Conservation (phyloP, 2,113 vertebrate species). For the Trochalopteron elliotii region DNA sequence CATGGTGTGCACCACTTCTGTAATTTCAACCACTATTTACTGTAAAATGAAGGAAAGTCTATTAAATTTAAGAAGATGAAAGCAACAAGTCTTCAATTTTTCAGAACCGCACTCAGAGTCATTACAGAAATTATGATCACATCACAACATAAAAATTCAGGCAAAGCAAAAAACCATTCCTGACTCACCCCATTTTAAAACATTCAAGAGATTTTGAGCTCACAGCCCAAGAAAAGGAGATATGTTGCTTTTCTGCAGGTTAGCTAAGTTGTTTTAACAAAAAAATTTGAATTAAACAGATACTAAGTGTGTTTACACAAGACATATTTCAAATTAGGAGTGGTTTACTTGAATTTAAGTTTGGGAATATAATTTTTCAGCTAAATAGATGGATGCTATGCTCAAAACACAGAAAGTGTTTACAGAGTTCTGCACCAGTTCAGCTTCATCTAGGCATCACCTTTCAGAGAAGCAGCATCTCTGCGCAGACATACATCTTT, state of each 20-base stretch:
- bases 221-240: not conserved
- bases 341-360: not conserved
- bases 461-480: not conserved
- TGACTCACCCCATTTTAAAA: not conserved
- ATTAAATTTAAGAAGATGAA: not conserved
- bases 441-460: not conserved
- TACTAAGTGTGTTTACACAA: not conserved
- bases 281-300: not conserved
- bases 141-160: not conserved
- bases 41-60: not conserved
- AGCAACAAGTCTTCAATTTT: not conserved
- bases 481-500: not conserved
- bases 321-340: not conserved
- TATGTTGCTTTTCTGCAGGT: not conserved
- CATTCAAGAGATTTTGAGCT: not conserved
- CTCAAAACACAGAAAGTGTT: not conserved
- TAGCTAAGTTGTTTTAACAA: not conserved
- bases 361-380: not conserved
- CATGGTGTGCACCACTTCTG: not conserved
- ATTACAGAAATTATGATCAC: not conserved
- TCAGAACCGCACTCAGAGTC: not conserved
- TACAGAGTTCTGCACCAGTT: not conserved
- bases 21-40: not conserved
- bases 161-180: not conserved
- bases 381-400: not conserved